Evolutionary conservation across 1,140 invertebrate species (phyloP).

Genomic region (Drosophila seguyi): DNA sequence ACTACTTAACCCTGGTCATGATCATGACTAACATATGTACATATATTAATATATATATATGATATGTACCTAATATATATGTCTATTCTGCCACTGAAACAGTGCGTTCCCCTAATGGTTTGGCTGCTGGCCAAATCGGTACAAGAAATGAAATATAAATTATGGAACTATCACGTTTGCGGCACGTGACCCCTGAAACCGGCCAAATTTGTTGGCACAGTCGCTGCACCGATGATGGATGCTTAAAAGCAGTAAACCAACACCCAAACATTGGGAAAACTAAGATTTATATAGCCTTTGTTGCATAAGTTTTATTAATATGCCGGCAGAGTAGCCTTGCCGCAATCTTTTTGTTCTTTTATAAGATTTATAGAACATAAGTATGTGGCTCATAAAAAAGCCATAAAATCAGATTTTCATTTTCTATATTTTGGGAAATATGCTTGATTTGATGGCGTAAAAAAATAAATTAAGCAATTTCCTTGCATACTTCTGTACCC

Average conservation of each 20-base stretch:
- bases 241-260: not conserved
- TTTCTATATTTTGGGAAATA: not conserved
- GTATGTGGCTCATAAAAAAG: not conserved
- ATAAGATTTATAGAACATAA: not conserved
- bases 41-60: conserved; percentile 2
- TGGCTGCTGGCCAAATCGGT: conserved; percentile 33
- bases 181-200: conserved; percentile 34
- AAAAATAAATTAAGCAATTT: no score
- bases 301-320: conserved; percentile 9
- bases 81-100: not conserved
- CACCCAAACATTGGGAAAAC: not conserved
- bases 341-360: not conserved
- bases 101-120: conserved; percentile 25
- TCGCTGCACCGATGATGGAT: conserved; percentile 1
- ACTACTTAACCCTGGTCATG: conserved; percentile 30
- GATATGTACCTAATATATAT: not conserved
- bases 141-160: conserved; percentile 35
- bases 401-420: not conserved
- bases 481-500: not conserved
- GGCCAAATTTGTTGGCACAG: not conserved
- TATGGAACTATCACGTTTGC: conserved; percentile 60
- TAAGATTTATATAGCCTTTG: conserved; percentile 5
- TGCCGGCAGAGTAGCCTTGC: not conserved
- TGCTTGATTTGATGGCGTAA: no score
- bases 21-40: conserved; percentile 13